Evolutionary conservation across 2,888 invertebrate species (phyloP).

Genomic region (Biston betularia): DNA sequence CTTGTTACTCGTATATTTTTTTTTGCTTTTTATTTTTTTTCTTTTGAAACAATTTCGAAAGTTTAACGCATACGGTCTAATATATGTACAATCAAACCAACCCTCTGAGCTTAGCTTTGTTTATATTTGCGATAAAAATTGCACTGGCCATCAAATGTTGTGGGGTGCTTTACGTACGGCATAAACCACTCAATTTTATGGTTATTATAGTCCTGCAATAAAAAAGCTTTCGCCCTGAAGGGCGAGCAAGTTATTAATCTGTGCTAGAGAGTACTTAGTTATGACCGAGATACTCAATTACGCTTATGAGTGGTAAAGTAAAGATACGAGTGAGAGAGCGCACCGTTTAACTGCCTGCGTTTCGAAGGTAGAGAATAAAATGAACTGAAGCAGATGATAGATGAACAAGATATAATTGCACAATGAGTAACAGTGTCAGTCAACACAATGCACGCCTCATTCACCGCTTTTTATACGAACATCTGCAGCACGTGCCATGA

Average conservation of each 20-base stretch:
- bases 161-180: slow-evolving; percentile 36
- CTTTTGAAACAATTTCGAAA: slow-evolving; percentile 18
- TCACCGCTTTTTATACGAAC: slow-evolving; percentile 65
- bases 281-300: slow-evolving; percentile 33
- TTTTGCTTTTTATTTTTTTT: too few species aligned
- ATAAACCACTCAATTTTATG: slow-evolving; percentile 41
- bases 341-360: slow-evolving; percentile 8
- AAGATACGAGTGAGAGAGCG: neutral
- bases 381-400: slow-evolving; percentile 65
- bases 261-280: slow-evolving; percentile 26
- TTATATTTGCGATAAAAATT: slow-evolving; percentile 49
- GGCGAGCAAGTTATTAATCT: slow-evolving; percentile 34
- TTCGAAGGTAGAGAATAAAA: slow-evolving; percentile 42
- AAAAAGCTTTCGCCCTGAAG: slow-evolving; percentile 37
- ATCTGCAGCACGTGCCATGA: slow-evolving; percentile 67
- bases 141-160: slow-evolving; percentile 25
- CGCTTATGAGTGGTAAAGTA: slow-evolving; percentile 48
- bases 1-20: neutral
- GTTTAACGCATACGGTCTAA: slow-evolving; percentile 62
- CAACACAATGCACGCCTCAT: slow-evolving; percentile 59
- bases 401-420: slow-evolving; percentile 63
- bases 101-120: slow-evolving; percentile 54
- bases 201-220: slow-evolving; percentile 36
- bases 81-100: slow-evolving; percentile 52
- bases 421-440: slow-evolving; percentile 62